phyloP scores from a whole-genome alignment of 2,797 vertebrate species.

The Myoxocephalus aenaeus region DNA sequence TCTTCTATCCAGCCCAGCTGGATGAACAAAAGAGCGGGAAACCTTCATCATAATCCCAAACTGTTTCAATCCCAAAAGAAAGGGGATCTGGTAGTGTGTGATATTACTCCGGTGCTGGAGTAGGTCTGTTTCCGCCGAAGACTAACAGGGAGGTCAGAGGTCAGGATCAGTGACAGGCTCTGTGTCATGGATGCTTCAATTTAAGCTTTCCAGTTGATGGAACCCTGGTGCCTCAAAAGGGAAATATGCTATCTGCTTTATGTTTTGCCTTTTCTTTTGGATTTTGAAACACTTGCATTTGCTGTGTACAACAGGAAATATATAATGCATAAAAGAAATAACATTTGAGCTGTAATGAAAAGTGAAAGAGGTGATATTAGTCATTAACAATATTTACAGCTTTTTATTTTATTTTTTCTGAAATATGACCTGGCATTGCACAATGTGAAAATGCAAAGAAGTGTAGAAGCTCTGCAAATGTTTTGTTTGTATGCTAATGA shows the following conservation, averaged over 20 bases:
- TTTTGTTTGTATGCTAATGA: constrained; percentile 11
- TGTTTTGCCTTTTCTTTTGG: background rate
- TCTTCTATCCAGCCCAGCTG: constrained; percentile 59
- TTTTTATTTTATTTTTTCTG: background rate
- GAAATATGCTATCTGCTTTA: background rate
- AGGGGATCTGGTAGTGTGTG: constrained; percentile 11
- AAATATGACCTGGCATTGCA: background rate
- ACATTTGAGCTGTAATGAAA: background rate
- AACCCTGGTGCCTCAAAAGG: background rate
- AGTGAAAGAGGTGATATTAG: background rate
- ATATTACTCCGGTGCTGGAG: background rate
- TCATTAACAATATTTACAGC: background rate
- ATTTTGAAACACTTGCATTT: background rate
- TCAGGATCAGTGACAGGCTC: constrained; percentile 5
- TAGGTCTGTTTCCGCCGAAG: background rate
- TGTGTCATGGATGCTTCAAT: constrained; percentile 16
- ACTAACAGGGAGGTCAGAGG: constrained; percentile 23
- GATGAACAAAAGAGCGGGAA: constrained; percentile 48
- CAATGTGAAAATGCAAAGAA: background rate
- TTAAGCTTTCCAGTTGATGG: constrained; percentile 15
- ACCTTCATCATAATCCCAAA: constrained; percentile 40
- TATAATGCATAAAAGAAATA: background rate
- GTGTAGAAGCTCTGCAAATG: background rate
- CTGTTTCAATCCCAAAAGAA: constrained; percentile 4
- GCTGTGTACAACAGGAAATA: background rate